Percentiles rank a stretch among this genome's conserved stretches.
phyloP scores from a whole-genome alignment of 2,113 vertebrate species.

The Leucoraja erinaceus region DNA sequence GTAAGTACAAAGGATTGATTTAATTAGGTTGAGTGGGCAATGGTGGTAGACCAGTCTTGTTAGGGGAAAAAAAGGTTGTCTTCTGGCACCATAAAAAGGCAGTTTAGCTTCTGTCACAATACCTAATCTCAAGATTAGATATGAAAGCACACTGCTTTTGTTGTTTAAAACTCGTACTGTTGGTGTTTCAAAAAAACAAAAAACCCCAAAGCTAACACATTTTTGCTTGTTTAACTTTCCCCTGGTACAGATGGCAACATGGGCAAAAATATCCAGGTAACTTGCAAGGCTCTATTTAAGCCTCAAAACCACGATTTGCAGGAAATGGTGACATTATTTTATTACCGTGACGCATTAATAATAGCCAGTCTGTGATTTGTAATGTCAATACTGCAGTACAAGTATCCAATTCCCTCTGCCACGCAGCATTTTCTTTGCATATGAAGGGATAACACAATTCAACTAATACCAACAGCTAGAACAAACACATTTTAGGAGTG shows the following conservation, averaged over 20 bases:
- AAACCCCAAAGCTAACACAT: constrained; percentile 57
- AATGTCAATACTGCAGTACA: constrained; percentile 32
- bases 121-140: constrained; percentile 71
- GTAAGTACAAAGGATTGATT: constrained; percentile 95
- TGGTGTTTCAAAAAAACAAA: constrained; percentile 58
- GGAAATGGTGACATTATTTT: constrained; percentile 4
- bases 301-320: constrained; percentile 44
- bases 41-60: constrained; percentile 79
- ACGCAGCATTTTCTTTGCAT: constrained; percentile 53
- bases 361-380: constrained; percentile 42
- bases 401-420: constrained; percentile 44
- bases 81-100: constrained; percentile 77
- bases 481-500: constrained; percentile 53
- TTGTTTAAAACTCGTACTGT: constrained; percentile 70
- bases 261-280: neutral
- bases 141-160: constrained; percentile 68
- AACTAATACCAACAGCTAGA: constrained; percentile 45
- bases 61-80: constrained; percentile 71
- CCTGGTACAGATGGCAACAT: constrained; percentile 56
- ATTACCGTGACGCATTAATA: constrained; percentile 28
- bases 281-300: constrained; percentile 43
- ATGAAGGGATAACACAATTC: constrained; percentile 49
- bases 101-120: constrained; percentile 84
- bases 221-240: constrained; percentile 70
- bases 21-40: constrained; percentile 94